Evolutionary conservation across 2,888 invertebrate species (phyloP), one percentile per base, ranked within the genome.

Genomic region (Pseudanteris insignis): DNA sequence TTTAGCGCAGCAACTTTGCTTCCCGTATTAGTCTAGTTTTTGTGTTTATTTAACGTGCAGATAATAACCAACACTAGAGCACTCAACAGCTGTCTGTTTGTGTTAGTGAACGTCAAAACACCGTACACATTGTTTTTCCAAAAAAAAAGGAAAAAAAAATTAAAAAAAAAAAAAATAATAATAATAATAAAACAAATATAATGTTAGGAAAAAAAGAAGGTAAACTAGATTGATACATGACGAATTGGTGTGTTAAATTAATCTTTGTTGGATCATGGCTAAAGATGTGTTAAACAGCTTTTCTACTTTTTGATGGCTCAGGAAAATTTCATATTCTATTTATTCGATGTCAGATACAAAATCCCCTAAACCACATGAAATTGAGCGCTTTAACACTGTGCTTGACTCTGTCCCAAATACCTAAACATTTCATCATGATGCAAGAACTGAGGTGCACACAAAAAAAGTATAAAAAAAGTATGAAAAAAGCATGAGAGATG

Each of bases 31-130:
- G 60, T 58, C 53, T 63, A 63, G 60, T 63, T 54, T 63, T 63
- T 65, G 57, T 65, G 65, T 65, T 65, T 30, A 54, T 60, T 63
- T 63, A 46, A 50, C 54, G 60, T 58, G 53, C 53, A 58, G 55
- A 59, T 37, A 61, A n/a, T 41, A 55, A 50, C 51, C 55, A 46
- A 63, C 59, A 51, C 55, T 63, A 59, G 55, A 59, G 63, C 55
- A 55, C 59, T 55, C 60, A 61, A 61, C 54, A 54, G 60, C 54
- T 61, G 54, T 61, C 55, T 54, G 59, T 59, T 59, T 58, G 54
- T 57, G 54, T 57, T 74, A 76, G 75, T 73, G 71, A 75, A 75
- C 72, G 73, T 76, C 71, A 71, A 71, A 72, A 71, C 71, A 75
- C 72, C 59, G 68, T 67, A 67, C 69, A 71, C 70, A 44, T 46